Evolutionary conservation across 2,888 invertebrate species (phyloP).

Genomic region (Standfussiana lucernea): DNA sequence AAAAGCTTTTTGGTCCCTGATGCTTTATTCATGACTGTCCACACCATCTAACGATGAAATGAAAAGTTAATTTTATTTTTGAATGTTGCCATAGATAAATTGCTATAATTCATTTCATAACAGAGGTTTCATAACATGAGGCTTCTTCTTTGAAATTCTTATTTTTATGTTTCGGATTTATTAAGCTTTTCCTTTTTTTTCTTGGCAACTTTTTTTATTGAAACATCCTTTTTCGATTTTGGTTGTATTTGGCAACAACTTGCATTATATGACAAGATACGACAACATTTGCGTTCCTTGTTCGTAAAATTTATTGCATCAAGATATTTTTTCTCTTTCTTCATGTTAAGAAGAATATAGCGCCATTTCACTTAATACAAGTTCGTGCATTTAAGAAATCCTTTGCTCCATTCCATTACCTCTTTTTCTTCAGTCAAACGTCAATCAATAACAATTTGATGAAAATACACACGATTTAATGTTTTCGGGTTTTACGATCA

Average conservation of each 20-base stretch:
- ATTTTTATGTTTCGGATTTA: background rate
- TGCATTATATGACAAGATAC: too few species aligned
- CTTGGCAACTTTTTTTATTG: background rate
- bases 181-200: background rate
- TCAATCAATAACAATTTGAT: slow-evolving; percentile 38
- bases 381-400: background rate
- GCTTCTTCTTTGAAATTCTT: background rate
- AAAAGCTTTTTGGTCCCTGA: background rate
- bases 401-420: background rate
- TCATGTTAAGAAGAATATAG: background rate
- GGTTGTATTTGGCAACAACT: slow-evolving; percentile 5
- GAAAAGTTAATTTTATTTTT: background rate
- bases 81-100: background rate
- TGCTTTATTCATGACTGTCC: background rate
- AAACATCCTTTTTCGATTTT: background rate
- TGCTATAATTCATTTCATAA: too few species aligned
- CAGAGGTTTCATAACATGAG: too few species aligned
- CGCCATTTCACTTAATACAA: background rate
- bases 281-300: background rate
- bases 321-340: background rate
- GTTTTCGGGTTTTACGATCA: slow-evolving; percentile 10
- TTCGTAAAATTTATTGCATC: background rate
- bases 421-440: background rate
- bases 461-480: slow-evolving; percentile 14
- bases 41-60: slow-evolving; percentile 20